Evolutionary conservation across 2,113 vertebrate genomes (phyloP).

Genomic region (Lanius ludovicianus): DNA sequence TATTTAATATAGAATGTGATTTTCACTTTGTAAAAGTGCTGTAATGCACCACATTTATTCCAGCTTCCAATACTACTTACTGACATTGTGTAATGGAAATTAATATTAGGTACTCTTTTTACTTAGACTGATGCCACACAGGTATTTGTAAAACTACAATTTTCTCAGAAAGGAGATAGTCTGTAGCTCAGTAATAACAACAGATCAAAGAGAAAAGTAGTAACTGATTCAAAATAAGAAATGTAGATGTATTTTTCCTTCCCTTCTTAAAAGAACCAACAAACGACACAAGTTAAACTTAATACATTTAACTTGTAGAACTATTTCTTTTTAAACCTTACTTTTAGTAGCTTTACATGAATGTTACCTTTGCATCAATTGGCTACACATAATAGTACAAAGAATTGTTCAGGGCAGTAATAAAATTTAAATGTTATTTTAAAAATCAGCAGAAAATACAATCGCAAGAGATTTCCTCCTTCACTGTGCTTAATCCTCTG

Average conservation of each 20-base stretch:
- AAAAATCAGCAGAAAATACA: neutral
- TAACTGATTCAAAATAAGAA: neutral
- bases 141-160: neutral
- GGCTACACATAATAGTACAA: neutral
- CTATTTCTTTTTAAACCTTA: neutral
- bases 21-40: neutral
- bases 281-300: neutral
- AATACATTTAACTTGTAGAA: neutral
- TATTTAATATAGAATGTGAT: neutral
- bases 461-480: neutral
- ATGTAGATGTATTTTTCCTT: neutral
- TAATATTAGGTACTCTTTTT: neutral
- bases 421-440: neutral
- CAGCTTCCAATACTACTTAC: neutral
- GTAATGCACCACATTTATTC: neutral
- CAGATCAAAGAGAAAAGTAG: neutral
- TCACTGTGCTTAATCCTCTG: neutral
- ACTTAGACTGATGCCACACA: neutral
- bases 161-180: neutral
- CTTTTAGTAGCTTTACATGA: neutral
- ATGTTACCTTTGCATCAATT: neutral
- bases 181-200: neutral
- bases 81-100: neutral
- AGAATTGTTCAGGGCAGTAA: neutral
- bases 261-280: neutral